Evolutionary conservation across 2,888 invertebrate species (phyloP), one percentile per base, ranked within the genome.

Genomic region (Volucella inanis): DNA sequence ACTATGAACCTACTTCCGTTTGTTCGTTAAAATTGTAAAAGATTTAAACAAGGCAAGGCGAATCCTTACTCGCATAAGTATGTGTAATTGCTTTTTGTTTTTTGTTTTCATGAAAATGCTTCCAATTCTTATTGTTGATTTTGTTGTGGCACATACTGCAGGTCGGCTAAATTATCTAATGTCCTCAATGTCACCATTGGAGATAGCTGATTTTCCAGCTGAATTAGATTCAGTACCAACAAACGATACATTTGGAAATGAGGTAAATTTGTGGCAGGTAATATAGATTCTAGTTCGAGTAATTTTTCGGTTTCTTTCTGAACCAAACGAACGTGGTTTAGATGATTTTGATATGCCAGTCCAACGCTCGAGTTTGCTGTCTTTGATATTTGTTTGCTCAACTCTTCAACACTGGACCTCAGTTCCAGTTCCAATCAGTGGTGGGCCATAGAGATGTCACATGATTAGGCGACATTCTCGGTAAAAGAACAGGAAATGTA

Each of bases 191-290:
- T 89, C 89, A 61, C 92, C 91, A 87, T 91, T 92, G 12, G 89
- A 88, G 62, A 90, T 65, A 0, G 89, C 87, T 18, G 89, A 85
- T 41, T 89, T 89, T 55, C 90, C 90, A 50, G 89, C 89, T 41
- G 88, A 89, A 89, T 92, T 91, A 79, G 94, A 94, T 89, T 96
- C 95, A 31, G 96, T 95, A 70, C 92, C 92, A 10, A 97, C 96
- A 91, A 97, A 98, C 8, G 95, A 90, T 97, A 97, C 97, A 97
- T 96, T 93, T 98, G 97, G 91, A 98, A 98, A 91, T 97, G 97
- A 9, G 97, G 96, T 88, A 98, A 93, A 87, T 94, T 94, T 45
- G 96, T 95, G 0, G 97, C 96, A 6, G 97, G 97, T 87, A 98
- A 92, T n/a, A 96, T 94, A 85, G 97, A 93, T 2, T 96, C 95